Evolutionary conservation across 2,113 vertebrate genomes (phyloP), one percentile per base, ranked within the genome.

Genomic region (Ictidomys tridecemlineatus): DNA sequence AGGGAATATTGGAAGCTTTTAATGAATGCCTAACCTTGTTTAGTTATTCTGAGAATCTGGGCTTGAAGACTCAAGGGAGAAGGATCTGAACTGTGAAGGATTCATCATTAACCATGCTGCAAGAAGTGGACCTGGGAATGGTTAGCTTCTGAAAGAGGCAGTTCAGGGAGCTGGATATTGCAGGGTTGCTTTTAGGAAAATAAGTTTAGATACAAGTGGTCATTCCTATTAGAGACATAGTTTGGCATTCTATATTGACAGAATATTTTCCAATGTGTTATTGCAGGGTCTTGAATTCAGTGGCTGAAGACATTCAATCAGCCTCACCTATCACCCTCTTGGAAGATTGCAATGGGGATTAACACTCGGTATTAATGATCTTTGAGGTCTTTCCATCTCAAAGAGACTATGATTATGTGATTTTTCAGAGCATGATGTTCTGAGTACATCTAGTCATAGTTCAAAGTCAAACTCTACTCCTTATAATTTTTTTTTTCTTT

Each of bases 131-230:
- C 37, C 58, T 95, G 53, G 67, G 17, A 84, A 61, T 12, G 22
- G 45, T 77, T 85, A 51, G 63, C 2, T 4, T 74, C 28, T 61
- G 34, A 28, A 92, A 30, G 51, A 89, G 32, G 22, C 12, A 1
- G 67, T 63, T 93, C 79, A 95, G 79, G 88, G 37, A 48, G 56
- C 16, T 70, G 53, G 48, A 17, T 91, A 63, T 96, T 85, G 37
- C 26, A 90, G 78, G 11, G 37, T n/a, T 94, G 53, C 69, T 95
- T 95, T 94, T 30, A 79, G 45, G 34, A 91, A 88, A 78, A 91
- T n/a, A 72, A 37, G 58, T 90, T 79, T 67, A 89, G 65, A 89
- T 89, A 18, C 56, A 80, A 56, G 37, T 48, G 37, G 67, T 85
- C 32, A 61, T 22, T 80, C 16, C 18, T 70, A 9, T 9, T 65